Conservation (phyloP, 2,113 vertebrate species). For the Poeciliopsis occidentalis region DNA sequence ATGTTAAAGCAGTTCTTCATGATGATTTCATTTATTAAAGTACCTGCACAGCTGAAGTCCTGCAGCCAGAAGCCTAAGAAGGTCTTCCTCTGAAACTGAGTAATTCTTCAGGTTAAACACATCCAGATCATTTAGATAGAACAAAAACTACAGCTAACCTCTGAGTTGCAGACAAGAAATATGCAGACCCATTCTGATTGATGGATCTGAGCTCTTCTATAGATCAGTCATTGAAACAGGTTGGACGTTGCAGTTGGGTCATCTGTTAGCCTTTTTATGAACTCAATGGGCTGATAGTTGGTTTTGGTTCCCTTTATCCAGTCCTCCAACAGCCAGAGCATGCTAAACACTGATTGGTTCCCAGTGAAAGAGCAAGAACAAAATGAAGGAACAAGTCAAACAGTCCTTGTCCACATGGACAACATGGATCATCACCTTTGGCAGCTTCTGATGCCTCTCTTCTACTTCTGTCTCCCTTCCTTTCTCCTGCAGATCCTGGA, state of each 20-base stretch:
- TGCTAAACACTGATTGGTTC: not conserved
- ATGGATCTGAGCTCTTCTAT: constrained; percentile 2
- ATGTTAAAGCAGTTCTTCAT: not conserved
- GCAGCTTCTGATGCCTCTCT: no score
- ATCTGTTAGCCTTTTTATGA: not conserved
- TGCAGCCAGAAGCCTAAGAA: not conserved
- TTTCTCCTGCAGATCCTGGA: no score
- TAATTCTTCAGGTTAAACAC: constrained; percentile 19
- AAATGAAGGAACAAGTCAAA: no score
- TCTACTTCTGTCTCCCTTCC: no score
- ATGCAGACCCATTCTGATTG: not conserved
- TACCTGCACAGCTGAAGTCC: constrained; percentile 1
- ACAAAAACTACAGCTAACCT: constrained; percentile 16
- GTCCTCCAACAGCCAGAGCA: not conserved
- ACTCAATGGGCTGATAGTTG: not conserved
- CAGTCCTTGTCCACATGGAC: not conserved
- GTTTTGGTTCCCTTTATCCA: not conserved
- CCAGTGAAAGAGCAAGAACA: not conserved
- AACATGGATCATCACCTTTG: no score
- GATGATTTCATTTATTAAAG: not conserved
- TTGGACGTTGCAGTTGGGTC: not conserved
- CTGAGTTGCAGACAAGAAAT: not conserved
- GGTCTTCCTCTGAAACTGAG: constrained; percentile 4
- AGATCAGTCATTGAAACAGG: constrained; percentile 7
- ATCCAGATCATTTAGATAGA: not conserved